Base-by-base conservation (phyloP, 2,113 vertebrate species). In the Canis aureus region DNA sequence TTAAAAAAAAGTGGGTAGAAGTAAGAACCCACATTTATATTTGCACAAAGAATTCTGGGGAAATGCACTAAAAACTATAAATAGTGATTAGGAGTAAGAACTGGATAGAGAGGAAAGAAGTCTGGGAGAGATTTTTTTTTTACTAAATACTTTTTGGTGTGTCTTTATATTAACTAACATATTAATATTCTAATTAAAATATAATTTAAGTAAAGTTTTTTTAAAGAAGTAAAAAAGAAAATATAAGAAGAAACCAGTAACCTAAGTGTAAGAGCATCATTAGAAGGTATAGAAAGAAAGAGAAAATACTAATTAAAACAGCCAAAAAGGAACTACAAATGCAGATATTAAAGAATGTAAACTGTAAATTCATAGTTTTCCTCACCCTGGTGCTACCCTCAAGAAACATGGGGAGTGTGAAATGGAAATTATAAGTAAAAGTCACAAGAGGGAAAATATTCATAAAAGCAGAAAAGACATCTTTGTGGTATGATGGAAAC, bases 361-460 rank as follows among this genome's bases (percentile, higher is more conserved):
- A 64, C 81, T 64, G 53, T 76, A 49, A 76, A 76, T 29, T 84
- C 3, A 35, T 29, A 53, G n/a, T 64, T 85, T 76, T 66, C 43
- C 22, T 74, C 81, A 53, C 22, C 32, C 32, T 64, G 57, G 69
- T 85, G n/a, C 76, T 80, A n/a, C 32, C 11, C 29, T 62, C 15
- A 93, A 60, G 53, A 73, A 73, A 67, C 43, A 55, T 32, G 22
- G 29, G 67, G 66, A 62, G 83, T 83, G 19, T 73, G 55, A 59
- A 86, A 66, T 57, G 23, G 71, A 93, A 86, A 78, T 85, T 74
- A 76, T 69, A 93, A 93, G 76, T 84, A 93, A 85, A 93, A 78
- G 11, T 79, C 29, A 38, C 62, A 73, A 35, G 6, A 67, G 15
- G 38, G 71, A 59, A 95, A 51, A n/a, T 69, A 60, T 16, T 53